These are phyloP conservation scores for Cylloceria caligata DNA, from an alignment of 2,888 invertebrate species.

Conservation along the genomic window DNA sequence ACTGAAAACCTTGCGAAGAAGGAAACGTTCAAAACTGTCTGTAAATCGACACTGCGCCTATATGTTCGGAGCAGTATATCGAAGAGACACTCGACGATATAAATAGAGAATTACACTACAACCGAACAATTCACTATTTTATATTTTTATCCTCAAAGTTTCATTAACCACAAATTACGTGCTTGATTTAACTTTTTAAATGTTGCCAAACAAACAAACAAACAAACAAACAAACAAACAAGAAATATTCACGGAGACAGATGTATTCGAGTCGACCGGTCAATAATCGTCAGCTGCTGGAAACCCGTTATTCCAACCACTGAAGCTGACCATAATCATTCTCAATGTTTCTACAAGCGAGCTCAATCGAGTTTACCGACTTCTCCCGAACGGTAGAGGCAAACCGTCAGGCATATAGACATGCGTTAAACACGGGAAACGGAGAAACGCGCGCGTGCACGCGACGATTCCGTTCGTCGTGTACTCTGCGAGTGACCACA, in stretches of 20 bases:
- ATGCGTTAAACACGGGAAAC: not conserved
- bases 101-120: not conserved
- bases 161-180: not conserved
- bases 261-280: slow-evolving; percentile 35
- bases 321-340: not conserved
- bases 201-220: not conserved
- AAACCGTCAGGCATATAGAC: not conserved
- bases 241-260: not conserved
- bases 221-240: not conserved
- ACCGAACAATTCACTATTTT: slow-evolving; percentile 2
- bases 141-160: not conserved
- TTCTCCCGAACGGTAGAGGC: not conserved
- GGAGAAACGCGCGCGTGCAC: slow-evolving; percentile 9
- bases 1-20: slow-evolving; percentile 5
- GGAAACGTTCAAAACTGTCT: not conserved
- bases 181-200: too few species aligned
- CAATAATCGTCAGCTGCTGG: slow-evolving; percentile 27
- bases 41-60: not conserved
- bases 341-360: not conserved
- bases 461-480: slow-evolving; percentile 41
- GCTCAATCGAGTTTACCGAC: not conserved
- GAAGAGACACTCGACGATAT: not conserved
- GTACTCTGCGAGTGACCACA: slow-evolving; percentile 56
- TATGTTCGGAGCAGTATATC: not conserved
- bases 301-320: slow-evolving; percentile 17